These are phyloP conservation scores for Drosophila phalerata DNA, from an alignment of 2,888 invertebrate species.

Conservation along the genomic window DNA sequence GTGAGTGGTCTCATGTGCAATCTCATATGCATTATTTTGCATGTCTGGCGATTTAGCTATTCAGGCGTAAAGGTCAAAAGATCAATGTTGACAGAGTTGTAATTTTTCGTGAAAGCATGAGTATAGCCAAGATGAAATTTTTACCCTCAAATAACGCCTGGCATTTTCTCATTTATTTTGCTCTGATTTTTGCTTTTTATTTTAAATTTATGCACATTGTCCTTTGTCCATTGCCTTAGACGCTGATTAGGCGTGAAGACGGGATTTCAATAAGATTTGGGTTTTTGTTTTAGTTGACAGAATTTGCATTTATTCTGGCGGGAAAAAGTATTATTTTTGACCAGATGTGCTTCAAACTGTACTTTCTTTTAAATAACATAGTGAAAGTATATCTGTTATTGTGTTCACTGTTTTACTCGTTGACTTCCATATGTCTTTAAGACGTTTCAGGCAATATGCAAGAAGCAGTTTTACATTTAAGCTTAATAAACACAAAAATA, in stretches of 20 bases:
- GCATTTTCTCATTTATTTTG: constrained; percentile 53
- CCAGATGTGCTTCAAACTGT: constrained; percentile 30
- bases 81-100: constrained; percentile 75
- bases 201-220: constrained; percentile 61
- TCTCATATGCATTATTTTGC: constrained; percentile 80
- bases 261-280: constrained; percentile 68
- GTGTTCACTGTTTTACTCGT: too few relatives aligned
- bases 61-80: constrained; percentile 83
- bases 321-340: constrained; percentile 44
- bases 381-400: too few relatives aligned
- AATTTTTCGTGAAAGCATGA: constrained; percentile 35
- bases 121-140: constrained; percentile 35
- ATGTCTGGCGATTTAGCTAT: constrained; percentile 76
- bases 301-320: constrained; percentile 57
- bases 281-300: constrained; percentile 35
- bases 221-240: constrained; percentile 58
- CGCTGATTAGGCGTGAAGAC: constrained; percentile 79
- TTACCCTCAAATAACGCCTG: constrained; percentile 36
- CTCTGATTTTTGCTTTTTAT: constrained; percentile 62
- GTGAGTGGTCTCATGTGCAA: constrained; percentile 42
- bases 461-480: too few relatives aligned
- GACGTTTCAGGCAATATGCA: neutral
- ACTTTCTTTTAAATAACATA: neutral
- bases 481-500: too few relatives aligned
- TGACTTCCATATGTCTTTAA: neutral